Percentiles rank a stretch among this genome's conserved stretches.
These are phyloP conservation scores for Chelonia mydas DNA, from an alignment of 2,797 vertebrate genomes.

Conservation along the genomic window DNA sequence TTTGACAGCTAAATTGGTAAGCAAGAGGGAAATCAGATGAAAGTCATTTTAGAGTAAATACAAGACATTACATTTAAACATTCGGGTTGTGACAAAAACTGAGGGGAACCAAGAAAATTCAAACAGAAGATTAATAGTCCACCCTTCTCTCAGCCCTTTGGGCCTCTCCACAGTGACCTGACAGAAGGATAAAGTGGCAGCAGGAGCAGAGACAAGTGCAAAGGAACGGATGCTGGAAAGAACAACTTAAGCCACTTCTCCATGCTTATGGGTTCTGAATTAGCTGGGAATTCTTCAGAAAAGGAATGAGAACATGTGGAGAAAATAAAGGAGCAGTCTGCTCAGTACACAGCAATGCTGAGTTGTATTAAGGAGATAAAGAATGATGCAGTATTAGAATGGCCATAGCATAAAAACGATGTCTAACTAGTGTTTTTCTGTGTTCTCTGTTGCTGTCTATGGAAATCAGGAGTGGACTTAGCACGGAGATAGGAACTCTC, in stretches of 20 bases:
- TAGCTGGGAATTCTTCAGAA: background rate
- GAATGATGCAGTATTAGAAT: rapidly evolving
- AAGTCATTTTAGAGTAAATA: constrained; percentile 82
- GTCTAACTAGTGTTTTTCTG: too few relatives aligned
- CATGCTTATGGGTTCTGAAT: rapidly evolving
- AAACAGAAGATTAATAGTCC: background rate
- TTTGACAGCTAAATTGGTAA: constrained; percentile 85
- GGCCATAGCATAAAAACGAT: rapidly evolving
- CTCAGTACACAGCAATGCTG: rapidly evolving
- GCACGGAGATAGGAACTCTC: too few relatives aligned
- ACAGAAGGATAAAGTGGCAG: background rate
- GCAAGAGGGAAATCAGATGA: constrained; percentile 81
- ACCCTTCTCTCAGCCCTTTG: background rate
- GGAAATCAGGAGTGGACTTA: too few relatives aligned
- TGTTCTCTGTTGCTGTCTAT: too few relatives aligned
- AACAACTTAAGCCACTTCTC: background rate
- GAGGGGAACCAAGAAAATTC: constrained; percentile 2
- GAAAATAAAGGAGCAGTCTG: background rate
- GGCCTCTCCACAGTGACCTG: background rate
- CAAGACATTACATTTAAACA: constrained; percentile 78
- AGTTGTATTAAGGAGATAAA: rapidly evolving
- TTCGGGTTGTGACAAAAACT: constrained; percentile 66
- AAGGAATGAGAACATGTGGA: background rate
- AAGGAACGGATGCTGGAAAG: background rate
- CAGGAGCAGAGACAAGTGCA: background rate